phyloP scores from a whole-genome alignment of 2,888 invertebrate species.

The Pyrocoelia pectoralis region DNA sequence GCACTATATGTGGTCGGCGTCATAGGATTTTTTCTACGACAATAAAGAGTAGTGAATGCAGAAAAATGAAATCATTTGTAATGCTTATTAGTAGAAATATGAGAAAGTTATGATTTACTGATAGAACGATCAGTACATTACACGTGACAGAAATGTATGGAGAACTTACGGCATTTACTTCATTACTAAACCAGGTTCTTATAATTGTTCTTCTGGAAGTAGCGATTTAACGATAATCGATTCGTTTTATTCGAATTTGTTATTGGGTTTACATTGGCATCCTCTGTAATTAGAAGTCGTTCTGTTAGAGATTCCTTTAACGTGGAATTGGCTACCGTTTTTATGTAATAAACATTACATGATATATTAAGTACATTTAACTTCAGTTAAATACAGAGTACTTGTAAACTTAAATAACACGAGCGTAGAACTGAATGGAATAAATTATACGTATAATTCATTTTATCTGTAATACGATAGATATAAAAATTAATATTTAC shows the following conservation, averaged over 20 bases:
- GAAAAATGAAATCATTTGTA: conserved; percentile 18
- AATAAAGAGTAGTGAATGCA: not conserved
- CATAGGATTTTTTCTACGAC: not conserved
- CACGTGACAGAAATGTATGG: conserved; percentile 50
- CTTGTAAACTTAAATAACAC: too few relatives aligned
- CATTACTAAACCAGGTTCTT: conserved; percentile 50
- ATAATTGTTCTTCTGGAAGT: conserved; percentile 48
- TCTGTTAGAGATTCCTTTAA: conserved; percentile 11
- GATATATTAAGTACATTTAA: not conserved
- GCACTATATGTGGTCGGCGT: not conserved
- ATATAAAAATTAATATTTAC: too few relatives aligned
- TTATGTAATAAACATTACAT: not conserved
- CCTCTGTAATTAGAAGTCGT: conserved; percentile 43
- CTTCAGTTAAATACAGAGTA: too few relatives aligned
- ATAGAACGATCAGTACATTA: conserved; percentile 38
- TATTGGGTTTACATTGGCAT: conserved; percentile 46
- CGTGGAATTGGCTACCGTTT: not conserved
- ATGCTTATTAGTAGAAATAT: conserved; percentile 31
- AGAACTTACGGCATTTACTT: conserved; percentile 51
- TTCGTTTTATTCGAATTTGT: conserved; percentile 52
- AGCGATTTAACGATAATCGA: conserved; percentile 55
- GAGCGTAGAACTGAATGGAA: too few relatives aligned
- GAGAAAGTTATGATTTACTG: conserved; percentile 51
- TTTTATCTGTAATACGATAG: too few relatives aligned
- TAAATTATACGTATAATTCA: too few relatives aligned